Base-by-base conservation (phyloP, 2,888 invertebrate species). In the Nyleta sp. region DNA sequence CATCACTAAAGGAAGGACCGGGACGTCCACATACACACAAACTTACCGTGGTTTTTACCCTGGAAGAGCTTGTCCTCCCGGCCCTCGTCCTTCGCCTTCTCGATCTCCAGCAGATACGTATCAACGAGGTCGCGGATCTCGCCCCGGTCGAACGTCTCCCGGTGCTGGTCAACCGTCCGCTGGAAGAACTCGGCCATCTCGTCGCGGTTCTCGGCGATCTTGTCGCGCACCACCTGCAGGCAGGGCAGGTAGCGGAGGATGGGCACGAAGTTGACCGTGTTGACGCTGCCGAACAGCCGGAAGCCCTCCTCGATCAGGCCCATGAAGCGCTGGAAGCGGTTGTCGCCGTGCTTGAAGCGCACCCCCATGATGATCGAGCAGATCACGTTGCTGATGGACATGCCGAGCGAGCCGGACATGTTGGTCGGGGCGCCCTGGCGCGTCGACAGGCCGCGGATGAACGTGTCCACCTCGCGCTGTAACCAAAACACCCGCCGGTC, bases 221-320 rank as follows among this genome's bases (percentile, higher is more conserved):
- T 93, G 71, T 93, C 93, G 74, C 94, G 94, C 86, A 97, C 92
- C 46, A 91, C 89, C 73, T 91, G 91, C 31, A 93, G 88, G 33
- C 92, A 91, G 0, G 94, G 94, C 48, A 94, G 84, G 82, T 93
- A 93, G 74, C 94, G 93, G 87, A 97, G 93, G 0, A 95, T 92
- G 2, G 97, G 97, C 80, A 97, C 94, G 87, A 96, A 97, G 90
- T 96, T 96, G 62, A 96, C 95, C 6, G 95, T 94, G 82, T 95
- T 95, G 44, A 97, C 93, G 85, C 95, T 94, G 8, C 96, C 96
- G 87, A 97, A 97, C 0, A 97, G 92, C 68, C 94, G 93, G 94
- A 98, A 97, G 28, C 98, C 98, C 91, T 98, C 97, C 86, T 97
- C 97, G 85, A 97, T 96, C n/a, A 97, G 92, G 81, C 93, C 92